Evolutionary conservation across 1,140 invertebrate species (phyloP).

Genomic region (Lasioglossum albipes): DNA sequence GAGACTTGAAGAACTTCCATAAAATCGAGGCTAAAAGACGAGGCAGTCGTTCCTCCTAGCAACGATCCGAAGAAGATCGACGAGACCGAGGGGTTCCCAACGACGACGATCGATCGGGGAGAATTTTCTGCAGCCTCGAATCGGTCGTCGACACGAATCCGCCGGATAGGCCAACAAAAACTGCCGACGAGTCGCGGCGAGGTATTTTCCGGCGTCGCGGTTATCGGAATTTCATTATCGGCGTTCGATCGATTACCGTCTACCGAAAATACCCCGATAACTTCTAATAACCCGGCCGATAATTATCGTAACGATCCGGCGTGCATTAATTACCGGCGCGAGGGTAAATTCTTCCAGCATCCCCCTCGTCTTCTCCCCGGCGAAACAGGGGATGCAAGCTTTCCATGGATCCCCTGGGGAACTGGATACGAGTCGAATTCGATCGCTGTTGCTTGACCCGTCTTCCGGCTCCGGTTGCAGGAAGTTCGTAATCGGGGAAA

Average conservation of each 20-base stretch:
- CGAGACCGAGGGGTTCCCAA: too few relatives aligned
- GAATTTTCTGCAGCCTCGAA: slow-evolving; percentile 11
- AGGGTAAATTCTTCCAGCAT: slow-evolving; percentile 40
- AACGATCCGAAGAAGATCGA: neutral
- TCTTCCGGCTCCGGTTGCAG: too few relatives aligned
- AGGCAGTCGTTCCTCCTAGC: neutral
- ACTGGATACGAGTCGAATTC: neutral
- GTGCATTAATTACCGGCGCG: slow-evolving; percentile 59
- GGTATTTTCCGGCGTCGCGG: slow-evolving; percentile 53
- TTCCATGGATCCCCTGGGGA: neutral
- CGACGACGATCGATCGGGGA: slow-evolving; percentile 18
- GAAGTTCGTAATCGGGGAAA: too few relatives aligned
- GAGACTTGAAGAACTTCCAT: slow-evolving; percentile 40
- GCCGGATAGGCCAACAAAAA: slow-evolving; percentile 34
- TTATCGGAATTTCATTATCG: slow-evolving; percentile 66
- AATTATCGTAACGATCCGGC: slow-evolving; percentile 57
- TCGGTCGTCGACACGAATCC: neutral
- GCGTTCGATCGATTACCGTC: slow-evolving; percentile 51
- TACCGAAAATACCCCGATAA: slow-evolving; percentile 59
- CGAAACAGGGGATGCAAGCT: neutral
- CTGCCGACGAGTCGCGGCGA: slow-evolving; percentile 33
- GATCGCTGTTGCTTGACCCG: too few relatives aligned
- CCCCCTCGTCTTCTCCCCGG: neutral
- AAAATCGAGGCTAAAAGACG: slow-evolving; percentile 29
- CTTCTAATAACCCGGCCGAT: slow-evolving; percentile 55